Base-by-base conservation (phyloP, 2,888 invertebrate species). In the Ectobius pallidus region DNA sequence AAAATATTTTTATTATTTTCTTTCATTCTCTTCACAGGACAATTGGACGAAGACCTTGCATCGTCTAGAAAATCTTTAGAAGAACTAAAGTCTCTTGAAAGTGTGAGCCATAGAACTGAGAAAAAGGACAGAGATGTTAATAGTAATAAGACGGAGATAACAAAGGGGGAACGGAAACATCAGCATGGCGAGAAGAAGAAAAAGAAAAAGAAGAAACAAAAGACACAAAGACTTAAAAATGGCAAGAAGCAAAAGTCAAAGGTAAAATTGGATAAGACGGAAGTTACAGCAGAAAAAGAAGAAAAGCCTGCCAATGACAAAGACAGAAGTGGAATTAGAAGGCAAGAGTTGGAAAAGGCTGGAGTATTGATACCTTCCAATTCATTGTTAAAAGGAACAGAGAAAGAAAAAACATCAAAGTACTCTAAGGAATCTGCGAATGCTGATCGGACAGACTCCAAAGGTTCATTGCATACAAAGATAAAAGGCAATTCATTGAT, bases 221-320 rank as follows among this genome's bases (percentile, higher is more conserved):
- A 34, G n/a, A n/a, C n/a, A n/a, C n/a, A n/a, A n/a, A n/a, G n/a
- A n/a, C n/a, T n/a, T n/a, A n/a, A n/a, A n/a, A n/a, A n/a, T n/a
- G 71, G 72, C 34, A 72, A 74, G 65, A 74, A 74, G 69, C 71
- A 39, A 32, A 63, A 74, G 74, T 71, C 71, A 69, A 71, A 74
- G 72, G 63, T 65, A 72, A 70, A 70, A 58, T 71, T 70, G 18
- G 34, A 44, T n/a, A 49, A 73, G 63, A 70, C 65, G 20, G 65
- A 27, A 27, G 52, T 42, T 27, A 6, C 52, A 25, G 58, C 18
- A 18, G 22, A 16, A n/a, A 61, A 39, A 27, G 16, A 30, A 27
- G 44, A 25, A 55, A 61, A 61, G 30, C 61, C 52, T 25, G 22
- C 3, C 16, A 49, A 52, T 32, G 42, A 20, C 7, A 49, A 46